Conservation (phyloP, 1,140 invertebrate genomes). For the Hesperophylax magnus region DNA sequence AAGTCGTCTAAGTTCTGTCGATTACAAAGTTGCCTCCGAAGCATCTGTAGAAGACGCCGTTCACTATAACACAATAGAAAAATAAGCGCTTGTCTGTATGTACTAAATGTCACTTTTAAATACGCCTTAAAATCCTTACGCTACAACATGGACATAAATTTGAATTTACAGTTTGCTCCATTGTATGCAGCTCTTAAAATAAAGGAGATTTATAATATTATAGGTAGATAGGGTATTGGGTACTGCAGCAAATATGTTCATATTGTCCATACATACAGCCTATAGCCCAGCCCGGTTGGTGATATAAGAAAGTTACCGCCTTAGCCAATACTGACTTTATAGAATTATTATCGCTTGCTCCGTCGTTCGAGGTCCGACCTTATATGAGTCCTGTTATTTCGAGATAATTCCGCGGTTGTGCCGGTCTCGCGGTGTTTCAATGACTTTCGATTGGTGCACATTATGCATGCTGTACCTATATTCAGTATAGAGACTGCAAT, state of each 20-base stretch:
- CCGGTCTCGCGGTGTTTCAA: not conserved
- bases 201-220: not conserved
- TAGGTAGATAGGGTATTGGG: too few relatives aligned
- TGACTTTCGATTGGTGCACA: constrained; percentile 28
- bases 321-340: not conserved
- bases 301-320: not conserved
- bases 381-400: constrained; percentile 6
- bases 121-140: too few relatives aligned
- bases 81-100: too few relatives aligned
- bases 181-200: not conserved
- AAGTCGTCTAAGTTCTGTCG: too few relatives aligned
- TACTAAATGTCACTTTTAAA: too few relatives aligned
- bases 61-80: too few relatives aligned
- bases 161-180: not conserved
- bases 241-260: too few relatives aligned
- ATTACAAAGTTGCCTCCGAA: too few relatives aligned
- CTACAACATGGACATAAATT: not conserved
- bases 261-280: too few relatives aligned
- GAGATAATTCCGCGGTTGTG: constrained; percentile 4
- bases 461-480: not conserved
- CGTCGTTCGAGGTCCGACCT: not conserved
- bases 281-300: not conserved
- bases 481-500: constrained; percentile 8
- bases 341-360: not conserved
- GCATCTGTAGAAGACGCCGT: too few relatives aligned